Conservation (phyloP, 1,140 invertebrate genomes). For the Nephotettix cincticeps region DNA sequence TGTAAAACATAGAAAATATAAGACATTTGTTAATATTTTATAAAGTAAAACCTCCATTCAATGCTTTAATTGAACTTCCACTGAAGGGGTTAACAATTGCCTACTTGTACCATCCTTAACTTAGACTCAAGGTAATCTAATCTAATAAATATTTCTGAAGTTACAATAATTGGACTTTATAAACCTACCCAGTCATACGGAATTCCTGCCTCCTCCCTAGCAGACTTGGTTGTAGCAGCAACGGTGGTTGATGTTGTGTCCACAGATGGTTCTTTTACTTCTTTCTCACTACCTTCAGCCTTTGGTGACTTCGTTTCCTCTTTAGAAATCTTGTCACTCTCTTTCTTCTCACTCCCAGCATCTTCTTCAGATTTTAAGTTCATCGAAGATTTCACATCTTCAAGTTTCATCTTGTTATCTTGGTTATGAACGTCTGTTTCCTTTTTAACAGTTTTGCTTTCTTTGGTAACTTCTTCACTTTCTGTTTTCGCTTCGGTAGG, state of each 20-base stretch:
- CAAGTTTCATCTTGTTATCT: neutral
- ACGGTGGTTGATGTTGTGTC: constrained; percentile 42
- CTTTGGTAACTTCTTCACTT: neutral
- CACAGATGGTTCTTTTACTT: constrained; percentile 50
- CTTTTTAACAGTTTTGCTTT: neutral
- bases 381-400: neutral
- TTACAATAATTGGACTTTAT: neutral
- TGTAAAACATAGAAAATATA: too few species aligned
- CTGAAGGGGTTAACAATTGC: too few species aligned
- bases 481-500: neutral
- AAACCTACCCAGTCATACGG: constrained; percentile 73
- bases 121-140: too few species aligned
- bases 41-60: too few species aligned
- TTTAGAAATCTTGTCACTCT: constrained; percentile 40
- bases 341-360: constrained; percentile 38
- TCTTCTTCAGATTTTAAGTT: constrained; percentile 10
- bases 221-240: constrained; percentile 44
- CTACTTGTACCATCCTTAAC: too few species aligned
- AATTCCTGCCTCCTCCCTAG: constrained; percentile 73
- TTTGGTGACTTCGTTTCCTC: constrained; percentile 37
- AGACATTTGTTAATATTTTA: too few species aligned
- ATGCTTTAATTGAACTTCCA: too few species aligned
- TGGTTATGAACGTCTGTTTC: neutral
- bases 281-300: constrained; percentile 40
- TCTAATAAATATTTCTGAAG: neutral